These are phyloP conservation scores for Phoxinus dragarum DNA, from an alignment of 2,797 vertebrate species.

Conservation along the genomic window DNA sequence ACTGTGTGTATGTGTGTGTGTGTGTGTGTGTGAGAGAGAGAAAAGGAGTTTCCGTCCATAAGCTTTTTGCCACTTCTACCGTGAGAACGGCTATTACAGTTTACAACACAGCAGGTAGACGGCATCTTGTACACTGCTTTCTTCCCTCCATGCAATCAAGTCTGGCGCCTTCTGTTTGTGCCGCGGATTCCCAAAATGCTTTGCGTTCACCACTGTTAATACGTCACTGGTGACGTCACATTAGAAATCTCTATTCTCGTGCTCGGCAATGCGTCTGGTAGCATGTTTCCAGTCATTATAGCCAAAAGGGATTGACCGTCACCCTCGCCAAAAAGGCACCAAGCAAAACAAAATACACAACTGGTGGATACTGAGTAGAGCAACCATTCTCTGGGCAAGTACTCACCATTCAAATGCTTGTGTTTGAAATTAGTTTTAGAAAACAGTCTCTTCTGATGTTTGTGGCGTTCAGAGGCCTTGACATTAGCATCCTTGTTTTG, in stretches of 20 bases:
- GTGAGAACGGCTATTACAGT: too few relatives aligned
- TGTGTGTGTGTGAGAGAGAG: too few relatives aligned
- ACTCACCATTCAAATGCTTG: slow-evolving; percentile 26
- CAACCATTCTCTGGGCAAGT: slow-evolving; percentile 20
- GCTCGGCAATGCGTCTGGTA: background rate
- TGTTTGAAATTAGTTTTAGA: slow-evolving; percentile 21
- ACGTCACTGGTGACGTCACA: too few relatives aligned
- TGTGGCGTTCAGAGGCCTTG: slow-evolving; percentile 31
- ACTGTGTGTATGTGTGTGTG: too few relatives aligned
- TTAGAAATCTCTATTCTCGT: slow-evolving; percentile 7
- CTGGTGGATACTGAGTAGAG: slow-evolving; percentile 19
- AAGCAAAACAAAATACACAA: slow-evolving; percentile 48
- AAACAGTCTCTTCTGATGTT: slow-evolving; percentile 41
- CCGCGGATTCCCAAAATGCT: too few relatives aligned
- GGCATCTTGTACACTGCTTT: too few relatives aligned
- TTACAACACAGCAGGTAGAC: too few relatives aligned
- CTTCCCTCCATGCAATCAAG: too few relatives aligned
- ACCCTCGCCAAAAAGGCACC: background rate
- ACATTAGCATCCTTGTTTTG: slow-evolving; percentile 38
- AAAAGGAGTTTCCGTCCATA: too few relatives aligned
- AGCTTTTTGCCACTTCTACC: too few relatives aligned
- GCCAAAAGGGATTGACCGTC: background rate
- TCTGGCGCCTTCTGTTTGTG: too few relatives aligned
- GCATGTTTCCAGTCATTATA: slow-evolving; percentile 43
- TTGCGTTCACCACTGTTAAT: too few relatives aligned